Base-by-base conservation (phyloP, 2,888 invertebrate genomes). In the Aphidoletes aphidimyza region DNA sequence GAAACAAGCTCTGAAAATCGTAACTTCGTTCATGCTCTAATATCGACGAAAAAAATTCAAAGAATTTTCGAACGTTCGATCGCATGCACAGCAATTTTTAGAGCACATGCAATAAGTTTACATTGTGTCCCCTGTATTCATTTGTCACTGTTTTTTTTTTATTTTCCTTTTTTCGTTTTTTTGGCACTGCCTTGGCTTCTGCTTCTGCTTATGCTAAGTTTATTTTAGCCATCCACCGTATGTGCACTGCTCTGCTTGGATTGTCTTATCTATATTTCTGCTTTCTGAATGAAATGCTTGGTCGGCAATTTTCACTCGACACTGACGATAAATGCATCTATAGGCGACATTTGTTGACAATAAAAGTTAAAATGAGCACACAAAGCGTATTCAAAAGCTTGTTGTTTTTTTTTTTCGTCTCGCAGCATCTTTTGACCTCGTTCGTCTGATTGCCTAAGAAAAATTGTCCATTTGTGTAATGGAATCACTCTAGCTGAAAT, bases 291-390 rank as follows among this genome's bases (percentile, higher is more conserved):
- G 3, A 9, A 69, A 11, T 69, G 69, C 30, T 69, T 26, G 22
- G n/a, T n/a, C 1, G 26, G 69, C 69, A 69, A 26, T 69, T 69
- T 69, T 69, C 34, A 14, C 69, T 0, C 30, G 69, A 69, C 11
- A 30, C 34, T 5, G 69, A n/a, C n/a, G n/a, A n/a, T n/a, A n/a
- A 54, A n/a, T 69, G 69, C 69, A 69, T 69, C 69, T 14, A 69
- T 69, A 69, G 69, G 69, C 69, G 69, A 69, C 69, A 69, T 69
- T 69, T 69, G 69, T 34, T 69, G 69, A 30, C 69, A 30, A 69
- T 34, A 69, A 69, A 69, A 69, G 30, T 69, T 69, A 30, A 30
- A 69, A 69, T 14, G 69, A 11, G 22, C 3, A 54, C n/a, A n/a
- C 6, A 54, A 47, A 39, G 11, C 5, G 11, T 8, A 39, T 8